Percentiles rank a stretch among this genome's conserved stretches.
Evolutionary conservation across 30 jellyfish, hydroid and myxozoan genomes (phyloP).

Genomic region (Rhopilema esculentum): DNA sequence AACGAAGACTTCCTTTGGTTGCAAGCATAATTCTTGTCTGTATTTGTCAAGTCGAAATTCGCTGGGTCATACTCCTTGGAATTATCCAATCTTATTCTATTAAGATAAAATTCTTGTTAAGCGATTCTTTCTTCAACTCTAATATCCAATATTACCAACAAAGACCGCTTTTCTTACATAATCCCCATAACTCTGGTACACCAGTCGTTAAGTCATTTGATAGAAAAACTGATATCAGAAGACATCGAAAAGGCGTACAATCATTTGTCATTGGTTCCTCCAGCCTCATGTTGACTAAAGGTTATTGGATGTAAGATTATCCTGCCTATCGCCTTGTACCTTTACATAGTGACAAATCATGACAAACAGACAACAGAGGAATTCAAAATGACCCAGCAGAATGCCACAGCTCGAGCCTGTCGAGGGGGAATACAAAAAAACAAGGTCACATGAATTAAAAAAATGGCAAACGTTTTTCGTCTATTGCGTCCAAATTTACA

Average conservation of each 20-base stretch:
- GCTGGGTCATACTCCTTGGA: slow-evolving; percentile 32
- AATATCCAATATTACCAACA: neutral
- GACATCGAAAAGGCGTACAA: neutral
- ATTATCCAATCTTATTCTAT: neutral
- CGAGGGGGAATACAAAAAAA: neutral
- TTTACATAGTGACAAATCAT: neutral
- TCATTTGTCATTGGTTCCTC: neutral
- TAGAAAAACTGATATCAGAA: neutral
- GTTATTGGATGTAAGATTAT: neutral
- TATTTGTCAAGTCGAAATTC: neutral
- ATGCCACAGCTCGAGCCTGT: neutral
- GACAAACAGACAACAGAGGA: neutral
- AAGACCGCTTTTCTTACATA: neutral
- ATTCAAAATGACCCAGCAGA: neutral
- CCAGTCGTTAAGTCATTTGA: neutral
- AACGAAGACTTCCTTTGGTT: neutral
- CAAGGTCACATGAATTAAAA: neutral
- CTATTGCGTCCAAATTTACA: no score
- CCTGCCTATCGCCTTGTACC: neutral
- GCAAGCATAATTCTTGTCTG: neutral
- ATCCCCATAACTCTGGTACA: neutral
- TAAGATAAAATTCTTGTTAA: slow-evolving; percentile 1
- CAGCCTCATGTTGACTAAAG: neutral
- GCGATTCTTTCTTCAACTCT: neutral
- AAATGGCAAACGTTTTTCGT: neutral